These are phyloP conservation scores for Ichneumoninae sp. DNA, from an alignment of 2,888 invertebrate species.

Conservation along the genomic window DNA sequence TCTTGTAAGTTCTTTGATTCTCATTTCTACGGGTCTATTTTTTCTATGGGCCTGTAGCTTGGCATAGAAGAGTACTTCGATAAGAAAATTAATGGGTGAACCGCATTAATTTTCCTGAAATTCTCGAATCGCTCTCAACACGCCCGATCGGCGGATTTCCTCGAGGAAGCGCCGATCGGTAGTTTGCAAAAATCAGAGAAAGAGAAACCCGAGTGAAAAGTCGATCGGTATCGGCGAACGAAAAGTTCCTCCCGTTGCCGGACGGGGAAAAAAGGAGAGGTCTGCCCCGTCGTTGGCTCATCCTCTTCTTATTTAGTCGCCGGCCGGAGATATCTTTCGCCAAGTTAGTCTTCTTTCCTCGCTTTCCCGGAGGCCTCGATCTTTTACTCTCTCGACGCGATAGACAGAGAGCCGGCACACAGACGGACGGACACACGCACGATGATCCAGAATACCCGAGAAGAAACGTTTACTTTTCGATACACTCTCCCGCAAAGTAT, in stretches of 20 bases:
- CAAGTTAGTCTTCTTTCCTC: constrained; percentile 46
- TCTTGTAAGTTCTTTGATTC: too few species aligned
- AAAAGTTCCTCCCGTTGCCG: constrained; percentile 62
- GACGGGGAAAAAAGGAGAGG: constrained; percentile 41
- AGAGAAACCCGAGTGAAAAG: constrained; percentile 62
- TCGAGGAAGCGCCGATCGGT: constrained; percentile 18
- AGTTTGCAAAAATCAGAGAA: constrained; percentile 45
- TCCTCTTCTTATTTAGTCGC: constrained; percentile 53
- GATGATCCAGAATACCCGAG: constrained; percentile 35
- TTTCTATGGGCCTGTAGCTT: too few species aligned
- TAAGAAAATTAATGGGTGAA: too few species aligned
- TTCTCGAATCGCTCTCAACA: constrained; percentile 1
- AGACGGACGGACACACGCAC: constrained; percentile 9
- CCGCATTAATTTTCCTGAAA: background rate
- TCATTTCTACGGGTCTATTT: too few species aligned
- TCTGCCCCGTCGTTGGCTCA: constrained; percentile 33
- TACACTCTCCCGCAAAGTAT: constrained; percentile 50
- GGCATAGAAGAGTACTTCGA: too few species aligned
- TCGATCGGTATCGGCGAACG: constrained; percentile 60
- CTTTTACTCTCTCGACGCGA: constrained; percentile 60
- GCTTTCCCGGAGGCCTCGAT: constrained; percentile 66
- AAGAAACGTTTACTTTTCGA: constrained; percentile 54
- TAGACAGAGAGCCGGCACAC: constrained; percentile 4
- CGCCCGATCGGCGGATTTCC: constrained; percentile 28
- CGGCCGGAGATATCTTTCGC: constrained; percentile 52